These are phyloP conservation scores for Troglohyphantes excavatus DNA, from an alignment of 2,888 invertebrate genomes.

Conservation along the genomic window DNA sequence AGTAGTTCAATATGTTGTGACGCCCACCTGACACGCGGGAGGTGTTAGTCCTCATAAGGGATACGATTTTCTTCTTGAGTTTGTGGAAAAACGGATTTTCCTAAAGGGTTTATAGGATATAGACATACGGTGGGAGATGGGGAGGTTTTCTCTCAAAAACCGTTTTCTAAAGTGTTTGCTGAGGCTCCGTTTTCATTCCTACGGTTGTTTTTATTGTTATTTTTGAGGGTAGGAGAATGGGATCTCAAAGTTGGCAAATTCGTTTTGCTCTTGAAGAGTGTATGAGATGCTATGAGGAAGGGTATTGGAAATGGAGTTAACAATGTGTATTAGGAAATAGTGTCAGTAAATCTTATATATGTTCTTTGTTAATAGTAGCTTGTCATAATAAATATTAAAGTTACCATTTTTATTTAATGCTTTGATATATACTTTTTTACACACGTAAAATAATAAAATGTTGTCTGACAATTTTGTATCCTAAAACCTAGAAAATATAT, in stretches of 20 bases:
- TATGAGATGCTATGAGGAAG: neutral
- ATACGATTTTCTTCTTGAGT: neutral
- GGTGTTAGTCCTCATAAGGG: constrained; percentile 20
- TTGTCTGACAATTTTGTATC: no score
- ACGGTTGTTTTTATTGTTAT: neutral
- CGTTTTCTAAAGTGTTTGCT: constrained; percentile 1
- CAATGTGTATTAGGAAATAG: no score
- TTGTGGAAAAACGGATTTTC: neutral
- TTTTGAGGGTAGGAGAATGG: neutral
- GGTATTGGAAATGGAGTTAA: no score
- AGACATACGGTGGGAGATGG: neutral
- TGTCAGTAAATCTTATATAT: no score
- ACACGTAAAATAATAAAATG: no score
- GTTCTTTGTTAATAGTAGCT: no score
- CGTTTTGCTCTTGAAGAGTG: neutral
- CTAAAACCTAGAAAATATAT: no score
- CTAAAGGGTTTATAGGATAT: neutral
- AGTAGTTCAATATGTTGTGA: constrained; percentile 59
- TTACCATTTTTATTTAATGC: no score
- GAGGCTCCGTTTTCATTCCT: neutral
- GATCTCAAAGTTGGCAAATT: neutral
- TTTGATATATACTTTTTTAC: no score
- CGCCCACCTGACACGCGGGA: constrained; percentile 41
- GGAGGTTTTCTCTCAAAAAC: no score
- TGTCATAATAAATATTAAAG: no score